Conservation (phyloP, 2,797 vertebrate genomes). For the Pangasius krempfi region DNA sequence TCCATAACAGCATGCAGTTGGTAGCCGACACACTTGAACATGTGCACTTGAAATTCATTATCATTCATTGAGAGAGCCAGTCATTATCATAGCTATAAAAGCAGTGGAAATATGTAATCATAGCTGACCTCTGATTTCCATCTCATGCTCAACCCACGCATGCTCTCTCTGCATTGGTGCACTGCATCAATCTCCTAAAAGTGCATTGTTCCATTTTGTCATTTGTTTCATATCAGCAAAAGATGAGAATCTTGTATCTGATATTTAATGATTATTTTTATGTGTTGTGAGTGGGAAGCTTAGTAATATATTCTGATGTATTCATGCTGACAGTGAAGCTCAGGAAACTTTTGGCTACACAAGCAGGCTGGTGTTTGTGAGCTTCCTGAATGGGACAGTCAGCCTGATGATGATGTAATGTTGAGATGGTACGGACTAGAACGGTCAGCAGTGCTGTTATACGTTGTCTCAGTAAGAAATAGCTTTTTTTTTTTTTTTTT, state of each 20-base stretch:
- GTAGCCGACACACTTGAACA: slow-evolving; percentile 45
- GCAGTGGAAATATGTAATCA: slow-evolving; percentile 60
- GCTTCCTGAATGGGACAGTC: slow-evolving; percentile 32
- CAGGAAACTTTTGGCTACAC: slow-evolving; percentile 31
- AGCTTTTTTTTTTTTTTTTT: neutral
- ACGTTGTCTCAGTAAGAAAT: neutral
- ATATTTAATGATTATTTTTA: slow-evolving; percentile 20
- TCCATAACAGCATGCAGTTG: slow-evolving; percentile 40
- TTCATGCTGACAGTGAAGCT: slow-evolving; percentile 24
- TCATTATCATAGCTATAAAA: slow-evolving; percentile 64
- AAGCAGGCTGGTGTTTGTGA: slow-evolving; percentile 26
- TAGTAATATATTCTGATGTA: slow-evolving; percentile 13
- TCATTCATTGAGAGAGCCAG: slow-evolving; percentile 51
- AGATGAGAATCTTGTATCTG: neutral
- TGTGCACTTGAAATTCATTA: slow-evolving; percentile 61
- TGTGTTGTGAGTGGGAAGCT: slow-evolving; percentile 28
- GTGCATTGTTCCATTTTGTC: slow-evolving; percentile 2
- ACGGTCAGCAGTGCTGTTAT: neutral
- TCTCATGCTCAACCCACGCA: slow-evolving; percentile 46
- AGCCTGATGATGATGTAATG: slow-evolving; percentile 19
- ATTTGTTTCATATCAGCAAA: slow-evolving; percentile 8
- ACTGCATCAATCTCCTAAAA: slow-evolving; percentile 1
- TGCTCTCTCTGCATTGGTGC: slow-evolving; percentile 25
- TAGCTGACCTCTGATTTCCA: slow-evolving; percentile 61
- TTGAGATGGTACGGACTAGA: slow-evolving; percentile 23